A percentile compares a stretch with the other conserved stretches of the same genome.
These are phyloP conservation scores for Delphinapterus leucas DNA, from an alignment of 2,113 vertebrate species.

Conservation along the genomic window DNA sequence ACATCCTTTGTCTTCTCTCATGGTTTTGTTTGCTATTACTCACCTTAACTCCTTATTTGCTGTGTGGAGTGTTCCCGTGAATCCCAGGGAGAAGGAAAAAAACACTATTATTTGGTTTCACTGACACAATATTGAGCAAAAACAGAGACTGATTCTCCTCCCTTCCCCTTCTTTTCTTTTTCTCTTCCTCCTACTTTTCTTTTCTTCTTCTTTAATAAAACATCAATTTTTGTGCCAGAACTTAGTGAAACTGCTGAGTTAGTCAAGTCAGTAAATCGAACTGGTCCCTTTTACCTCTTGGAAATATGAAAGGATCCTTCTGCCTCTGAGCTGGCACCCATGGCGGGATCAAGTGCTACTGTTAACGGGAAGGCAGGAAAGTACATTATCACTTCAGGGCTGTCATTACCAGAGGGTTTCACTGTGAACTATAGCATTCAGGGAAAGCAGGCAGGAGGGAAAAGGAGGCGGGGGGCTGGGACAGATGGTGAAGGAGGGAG, in stretches of 20 bases:
- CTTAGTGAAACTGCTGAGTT: constrained; percentile 75
- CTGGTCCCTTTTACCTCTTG: constrained; percentile 74
- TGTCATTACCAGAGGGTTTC: constrained; percentile 79
- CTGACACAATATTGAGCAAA: constrained; percentile 38
- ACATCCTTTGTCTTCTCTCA: constrained; percentile 24
- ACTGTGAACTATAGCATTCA: constrained; percentile 58
- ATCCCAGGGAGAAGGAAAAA: not conserved
- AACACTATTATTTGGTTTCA: constrained; percentile 53
- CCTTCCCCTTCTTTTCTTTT: no score
- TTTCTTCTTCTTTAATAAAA: constrained; percentile 69
- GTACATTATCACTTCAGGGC: constrained; percentile 77
- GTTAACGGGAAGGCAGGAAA: constrained; percentile 78
- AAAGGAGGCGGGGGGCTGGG: not conserved
- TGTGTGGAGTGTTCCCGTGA: constrained; percentile 10
- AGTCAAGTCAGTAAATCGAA: constrained; percentile 73
- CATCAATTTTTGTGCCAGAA: constrained; percentile 63
- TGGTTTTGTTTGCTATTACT: not conserved
- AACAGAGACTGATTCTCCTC: not conserved
- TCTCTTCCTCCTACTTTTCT: not conserved
- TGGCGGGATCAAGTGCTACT: constrained; percentile 80
- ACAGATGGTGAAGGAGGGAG: not conserved
- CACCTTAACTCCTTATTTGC: constrained; percentile 59
- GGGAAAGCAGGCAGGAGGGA: constrained; percentile 59
- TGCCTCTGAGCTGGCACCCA: constrained; percentile 74
- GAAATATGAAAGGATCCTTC: constrained; percentile 77